phyloP scores from a whole-genome alignment of 2,113 vertebrate genomes.

The Tupaia chinensis region DNA sequence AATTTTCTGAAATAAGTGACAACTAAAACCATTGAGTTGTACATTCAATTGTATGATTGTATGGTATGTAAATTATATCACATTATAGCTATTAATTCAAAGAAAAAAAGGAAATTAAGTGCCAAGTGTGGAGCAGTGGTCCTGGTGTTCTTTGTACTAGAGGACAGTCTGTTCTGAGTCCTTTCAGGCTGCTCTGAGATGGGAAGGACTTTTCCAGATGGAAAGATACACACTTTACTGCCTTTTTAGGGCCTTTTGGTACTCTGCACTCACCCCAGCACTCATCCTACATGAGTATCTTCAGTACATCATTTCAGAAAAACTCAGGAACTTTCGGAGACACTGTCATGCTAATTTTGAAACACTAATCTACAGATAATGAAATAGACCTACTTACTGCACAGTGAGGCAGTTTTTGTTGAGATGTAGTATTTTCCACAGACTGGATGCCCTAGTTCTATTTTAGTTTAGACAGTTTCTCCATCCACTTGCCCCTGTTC shows the following conservation, averaged over 20 bases:
- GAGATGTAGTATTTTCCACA: fast-evolving
- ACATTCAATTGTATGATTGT: neutral
- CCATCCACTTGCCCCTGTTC: neutral
- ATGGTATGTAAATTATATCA: neutral
- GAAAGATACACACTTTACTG: neutral
- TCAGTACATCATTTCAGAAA: neutral
- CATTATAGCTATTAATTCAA: neutral
- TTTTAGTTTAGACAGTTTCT: neutral
- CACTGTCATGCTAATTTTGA: fast-evolving
- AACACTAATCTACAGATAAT: neutral
- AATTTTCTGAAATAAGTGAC: neutral
- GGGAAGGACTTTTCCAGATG: neutral
- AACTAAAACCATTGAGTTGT: neutral
- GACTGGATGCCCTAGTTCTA: neutral
- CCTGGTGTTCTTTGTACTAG: neutral
- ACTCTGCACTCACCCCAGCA: no score
- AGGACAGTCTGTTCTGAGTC: neutral
- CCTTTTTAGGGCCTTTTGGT: neutral
- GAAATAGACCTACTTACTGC: fast-evolving
- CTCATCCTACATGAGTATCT: no score
- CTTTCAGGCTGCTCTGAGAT: neutral
- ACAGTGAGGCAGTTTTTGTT: fast-evolving
- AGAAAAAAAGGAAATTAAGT: no score
- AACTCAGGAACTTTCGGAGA: neutral
- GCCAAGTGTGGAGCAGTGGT: no score